phyloP scores from a whole-genome alignment of 2,888 invertebrate genomes.

The Cheilosia grossa region DNA sequence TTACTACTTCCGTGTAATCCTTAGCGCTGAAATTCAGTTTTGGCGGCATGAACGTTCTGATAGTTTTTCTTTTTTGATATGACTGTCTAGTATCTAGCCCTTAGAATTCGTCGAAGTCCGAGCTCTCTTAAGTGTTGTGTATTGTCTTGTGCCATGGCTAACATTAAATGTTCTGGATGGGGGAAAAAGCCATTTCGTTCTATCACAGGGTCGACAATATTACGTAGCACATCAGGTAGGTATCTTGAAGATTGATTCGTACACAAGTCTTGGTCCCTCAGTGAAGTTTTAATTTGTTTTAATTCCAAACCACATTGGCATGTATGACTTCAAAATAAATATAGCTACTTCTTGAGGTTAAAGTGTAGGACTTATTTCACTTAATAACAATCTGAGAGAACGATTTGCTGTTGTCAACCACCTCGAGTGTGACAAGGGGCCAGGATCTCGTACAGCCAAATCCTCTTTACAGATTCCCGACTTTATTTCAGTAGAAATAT shows the following conservation, averaged over 20 bases:
- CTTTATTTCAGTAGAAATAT: not conserved
- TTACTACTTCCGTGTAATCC: too few species aligned
- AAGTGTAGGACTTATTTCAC: not conserved
- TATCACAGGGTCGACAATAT: slow-evolving; percentile 9
- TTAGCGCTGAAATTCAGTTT: too few species aligned
- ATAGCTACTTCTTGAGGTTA: too few species aligned
- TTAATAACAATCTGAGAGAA: not conserved
- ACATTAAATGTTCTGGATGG: not conserved
- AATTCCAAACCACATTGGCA: slow-evolving; percentile 11
- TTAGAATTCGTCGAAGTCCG: too few species aligned
- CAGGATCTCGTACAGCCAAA: slow-evolving; percentile 2
- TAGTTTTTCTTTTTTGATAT: not conserved
- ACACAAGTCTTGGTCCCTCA: slow-evolving; percentile 18
- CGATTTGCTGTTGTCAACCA: slow-evolving; percentile 5
- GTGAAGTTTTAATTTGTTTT: slow-evolving; percentile 4
- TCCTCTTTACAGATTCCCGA: not conserved
- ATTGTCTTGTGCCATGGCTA: slow-evolving; percentile 1
- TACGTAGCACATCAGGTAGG: not conserved
- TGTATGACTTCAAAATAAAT: too few species aligned
- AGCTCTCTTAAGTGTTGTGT: not conserved
- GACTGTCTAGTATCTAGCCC: too few species aligned
- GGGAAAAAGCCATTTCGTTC: not conserved
- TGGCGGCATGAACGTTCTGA: too few species aligned
- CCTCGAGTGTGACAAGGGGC: slow-evolving; percentile 1
- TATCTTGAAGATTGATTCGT: slow-evolving; percentile 12